Conservation (phyloP, 2,797 vertebrate genomes). For the Chelmon rostratus region DNA sequence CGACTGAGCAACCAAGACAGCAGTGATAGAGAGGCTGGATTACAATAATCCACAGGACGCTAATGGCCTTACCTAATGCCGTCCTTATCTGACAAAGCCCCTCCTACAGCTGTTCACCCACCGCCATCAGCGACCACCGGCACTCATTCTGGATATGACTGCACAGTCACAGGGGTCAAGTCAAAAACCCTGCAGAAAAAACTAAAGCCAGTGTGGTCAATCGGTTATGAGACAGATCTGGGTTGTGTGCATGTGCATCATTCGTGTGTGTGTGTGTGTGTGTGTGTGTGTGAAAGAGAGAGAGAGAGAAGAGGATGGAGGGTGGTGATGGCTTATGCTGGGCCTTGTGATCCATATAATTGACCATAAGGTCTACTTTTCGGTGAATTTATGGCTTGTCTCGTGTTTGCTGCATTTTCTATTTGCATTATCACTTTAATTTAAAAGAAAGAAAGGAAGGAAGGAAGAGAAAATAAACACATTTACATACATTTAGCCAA, state of each 20-base stretch:
- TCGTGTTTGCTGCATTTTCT: background rate
- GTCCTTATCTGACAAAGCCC: conserved; percentile 82
- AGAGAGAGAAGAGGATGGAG: conserved; percentile 20
- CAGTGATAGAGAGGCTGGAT: conserved; percentile 84
- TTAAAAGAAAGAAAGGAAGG: background rate
- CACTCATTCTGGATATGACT: conserved; percentile 36
- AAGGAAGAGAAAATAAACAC: background rate
- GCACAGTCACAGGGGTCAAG: conserved; percentile 29
- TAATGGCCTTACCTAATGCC: conserved; percentile 90
- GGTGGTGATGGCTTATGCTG: conserved; percentile 44
- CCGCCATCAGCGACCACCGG: conserved; percentile 30
- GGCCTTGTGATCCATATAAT: conserved; percentile 59
- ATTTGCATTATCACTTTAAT: background rate
- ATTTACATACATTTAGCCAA: background rate
- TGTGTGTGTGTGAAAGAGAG: conserved; percentile 9
- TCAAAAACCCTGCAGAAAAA: conserved; percentile 42
- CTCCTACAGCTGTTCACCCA: conserved; percentile 74
- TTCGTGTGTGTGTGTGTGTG: conserved; percentile 14
- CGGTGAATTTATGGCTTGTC: background rate
- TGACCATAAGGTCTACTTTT: conserved; percentile 59
- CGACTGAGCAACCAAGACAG: conserved; percentile 70
- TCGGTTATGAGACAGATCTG: conserved; percentile 8
- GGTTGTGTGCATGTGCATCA: conserved; percentile 2
- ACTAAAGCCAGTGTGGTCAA: background rate
- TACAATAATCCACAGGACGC: conserved; percentile 88